phyloP scores from a whole-genome alignment of 2,797 vertebrate genomes.

The Momotus momota region DNA sequence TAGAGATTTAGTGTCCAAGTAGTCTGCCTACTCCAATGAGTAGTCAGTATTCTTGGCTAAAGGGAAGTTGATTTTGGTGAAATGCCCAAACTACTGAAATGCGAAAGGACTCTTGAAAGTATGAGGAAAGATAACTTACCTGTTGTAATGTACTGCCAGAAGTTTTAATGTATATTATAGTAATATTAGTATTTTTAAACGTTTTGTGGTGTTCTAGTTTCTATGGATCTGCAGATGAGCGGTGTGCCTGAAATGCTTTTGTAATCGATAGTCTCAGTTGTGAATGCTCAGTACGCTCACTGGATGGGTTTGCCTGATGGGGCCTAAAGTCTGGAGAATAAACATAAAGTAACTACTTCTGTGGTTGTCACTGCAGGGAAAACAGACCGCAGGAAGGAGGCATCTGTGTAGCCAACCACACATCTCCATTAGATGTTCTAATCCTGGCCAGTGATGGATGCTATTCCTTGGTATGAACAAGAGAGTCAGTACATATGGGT shows the following conservation, averaged over 20 bases:
- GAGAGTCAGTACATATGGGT: not conserved
- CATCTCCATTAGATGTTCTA: conserved; percentile 49
- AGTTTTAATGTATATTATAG: not conserved
- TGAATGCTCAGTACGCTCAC: not conserved
- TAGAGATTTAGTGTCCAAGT: not conserved
- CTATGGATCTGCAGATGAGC: not conserved
- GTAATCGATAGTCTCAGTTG: not conserved
- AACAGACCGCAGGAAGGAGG: conserved; percentile 34
- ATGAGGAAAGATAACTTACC: not conserved
- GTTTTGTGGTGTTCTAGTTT: not conserved
- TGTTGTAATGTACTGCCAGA: not conserved
- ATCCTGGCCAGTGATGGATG: conserved; percentile 54
- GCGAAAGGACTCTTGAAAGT: not conserved
- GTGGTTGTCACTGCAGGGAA: conserved; percentile 19
- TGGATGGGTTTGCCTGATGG: not conserved
- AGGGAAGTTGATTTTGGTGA: not conserved
- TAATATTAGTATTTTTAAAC: not conserved
- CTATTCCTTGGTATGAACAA: conserved; percentile 60
- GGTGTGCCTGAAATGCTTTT: not conserved
- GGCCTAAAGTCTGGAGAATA: not conserved
- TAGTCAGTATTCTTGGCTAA: not conserved
- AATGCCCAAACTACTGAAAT: not conserved
- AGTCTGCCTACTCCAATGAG: not conserved
- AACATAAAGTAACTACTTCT: not conserved
- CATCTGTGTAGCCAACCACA: conserved; percentile 67